Percentiles rank a stretch among this genome's conserved stretches.
These are phyloP conservation scores for Antechinus stuartii DNA, from an alignment of 2,113 vertebrate species.

Conservation along the genomic window DNA sequence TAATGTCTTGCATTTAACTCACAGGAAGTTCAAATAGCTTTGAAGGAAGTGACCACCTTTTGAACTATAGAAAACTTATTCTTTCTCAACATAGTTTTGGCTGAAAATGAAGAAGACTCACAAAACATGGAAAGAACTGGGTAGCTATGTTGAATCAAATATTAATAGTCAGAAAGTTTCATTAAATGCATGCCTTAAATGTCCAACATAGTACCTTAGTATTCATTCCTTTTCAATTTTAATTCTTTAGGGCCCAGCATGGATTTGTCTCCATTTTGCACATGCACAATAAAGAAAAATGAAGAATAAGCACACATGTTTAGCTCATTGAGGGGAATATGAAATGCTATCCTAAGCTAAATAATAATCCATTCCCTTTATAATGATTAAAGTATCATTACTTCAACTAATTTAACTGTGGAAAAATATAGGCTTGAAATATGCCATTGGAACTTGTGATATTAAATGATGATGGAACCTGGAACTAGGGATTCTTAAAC, in stretches of 20 bases:
- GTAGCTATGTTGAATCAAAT: constrained; percentile 1
- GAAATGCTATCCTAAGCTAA: not conserved
- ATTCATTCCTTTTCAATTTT: not conserved
- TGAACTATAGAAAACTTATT: not conserved
- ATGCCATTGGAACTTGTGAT: not conserved
- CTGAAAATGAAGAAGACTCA: not conserved
- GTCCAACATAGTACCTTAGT: not conserved
- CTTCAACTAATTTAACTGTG: not conserved
- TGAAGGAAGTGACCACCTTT: not conserved
- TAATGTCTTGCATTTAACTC: not conserved
- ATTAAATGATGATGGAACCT: not conserved
- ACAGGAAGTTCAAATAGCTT: not conserved
- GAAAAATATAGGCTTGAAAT: not conserved
- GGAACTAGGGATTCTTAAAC: too few species aligned
- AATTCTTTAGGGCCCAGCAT: not conserved
- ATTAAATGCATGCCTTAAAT: not conserved
- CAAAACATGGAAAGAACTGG: not conserved
- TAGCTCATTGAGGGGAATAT: not conserved
- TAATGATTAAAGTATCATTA: not conserved
- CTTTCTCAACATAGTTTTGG: not conserved
- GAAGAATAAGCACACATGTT: not conserved
- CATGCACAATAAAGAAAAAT: not conserved
- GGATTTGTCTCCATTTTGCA: not conserved
- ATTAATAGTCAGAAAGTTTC: not conserved
- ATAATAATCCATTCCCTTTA: not conserved